Conservation (phyloP, 2,888 invertebrate species). For the Heliconius charithonia region DNA sequence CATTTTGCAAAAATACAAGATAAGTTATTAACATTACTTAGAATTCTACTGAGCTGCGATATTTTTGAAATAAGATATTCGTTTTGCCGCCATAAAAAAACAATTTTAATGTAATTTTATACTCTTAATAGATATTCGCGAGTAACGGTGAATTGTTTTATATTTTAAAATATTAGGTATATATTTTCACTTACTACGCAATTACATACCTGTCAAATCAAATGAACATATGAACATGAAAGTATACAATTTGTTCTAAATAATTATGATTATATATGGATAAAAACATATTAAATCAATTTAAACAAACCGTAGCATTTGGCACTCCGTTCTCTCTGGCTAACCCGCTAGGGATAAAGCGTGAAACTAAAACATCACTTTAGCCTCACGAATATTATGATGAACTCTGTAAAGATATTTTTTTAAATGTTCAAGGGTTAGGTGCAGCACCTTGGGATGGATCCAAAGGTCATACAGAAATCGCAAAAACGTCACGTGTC, state of each 20-base stretch:
- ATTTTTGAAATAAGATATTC: too few species aligned
- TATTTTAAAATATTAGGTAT: too few species aligned
- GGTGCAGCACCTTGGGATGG: conserved; percentile 41
- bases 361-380: not conserved
- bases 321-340: not conserved
- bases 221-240: not conserved
- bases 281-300: too few species aligned
- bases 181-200: too few species aligned
- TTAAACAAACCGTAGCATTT: not conserved
- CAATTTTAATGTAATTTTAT: too few species aligned
- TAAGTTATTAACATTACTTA: too few species aligned
- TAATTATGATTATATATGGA: not conserved
- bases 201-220: not conserved
- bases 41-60: too few species aligned
- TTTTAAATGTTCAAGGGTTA: conserved; percentile 31
- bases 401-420: conserved; percentile 21
- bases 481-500: conserved; percentile 31
- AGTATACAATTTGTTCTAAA: too few species aligned
- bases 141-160: too few species aligned
- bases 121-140: too few species aligned
- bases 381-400: not conserved
- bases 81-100: too few species aligned
- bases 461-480: conserved; percentile 48
- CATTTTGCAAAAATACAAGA: too few species aligned
- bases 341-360: not conserved